phyloP scores from a whole-genome alignment of 2,797 vertebrate species.

The Xiphophorus birchmanni region DNA sequence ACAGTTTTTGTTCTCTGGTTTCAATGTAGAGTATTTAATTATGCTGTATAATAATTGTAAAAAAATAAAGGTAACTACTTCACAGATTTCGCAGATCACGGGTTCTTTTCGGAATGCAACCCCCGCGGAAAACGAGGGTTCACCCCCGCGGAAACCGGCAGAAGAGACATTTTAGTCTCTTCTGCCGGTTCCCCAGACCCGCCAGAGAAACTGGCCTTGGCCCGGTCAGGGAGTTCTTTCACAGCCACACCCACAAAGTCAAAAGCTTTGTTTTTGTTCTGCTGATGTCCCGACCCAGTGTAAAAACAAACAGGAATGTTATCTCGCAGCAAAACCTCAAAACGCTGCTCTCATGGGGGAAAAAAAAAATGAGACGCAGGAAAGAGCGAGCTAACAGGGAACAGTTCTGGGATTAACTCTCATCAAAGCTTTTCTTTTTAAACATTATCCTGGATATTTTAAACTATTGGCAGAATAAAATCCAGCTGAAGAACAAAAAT shows the following conservation, averaged over 20 bases:
- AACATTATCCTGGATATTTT: background rate
- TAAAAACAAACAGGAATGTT: constrained; percentile 53
- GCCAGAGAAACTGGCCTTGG: constrained; percentile 14
- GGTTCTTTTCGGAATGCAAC: no score
- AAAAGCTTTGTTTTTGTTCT: constrained; percentile 47
- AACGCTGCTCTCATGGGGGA: constrained; percentile 37
- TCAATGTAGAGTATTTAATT: no score
- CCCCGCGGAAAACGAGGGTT: no score
- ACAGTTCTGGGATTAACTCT: background rate
- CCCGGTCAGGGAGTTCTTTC: constrained; percentile 29
- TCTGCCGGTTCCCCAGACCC: constrained; percentile 8
- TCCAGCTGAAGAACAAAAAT: background rate
- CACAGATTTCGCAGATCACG: no score
- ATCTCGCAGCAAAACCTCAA: constrained; percentile 42
- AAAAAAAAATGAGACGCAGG: constrained; percentile 18
- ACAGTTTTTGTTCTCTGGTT: no score
- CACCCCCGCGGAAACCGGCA: no score
- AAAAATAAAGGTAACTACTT: no score
- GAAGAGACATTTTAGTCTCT: background rate
- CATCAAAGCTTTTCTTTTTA: background rate
- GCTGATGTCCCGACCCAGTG: constrained; percentile 21
- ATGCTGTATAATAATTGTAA: no score
- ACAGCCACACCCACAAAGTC: constrained; percentile 5
- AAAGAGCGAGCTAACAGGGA: background rate
- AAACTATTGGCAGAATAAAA: background rate